Base-by-base conservation (phyloP, 2,797 vertebrate genomes). In the Pseudomugil gertrudae region DNA sequence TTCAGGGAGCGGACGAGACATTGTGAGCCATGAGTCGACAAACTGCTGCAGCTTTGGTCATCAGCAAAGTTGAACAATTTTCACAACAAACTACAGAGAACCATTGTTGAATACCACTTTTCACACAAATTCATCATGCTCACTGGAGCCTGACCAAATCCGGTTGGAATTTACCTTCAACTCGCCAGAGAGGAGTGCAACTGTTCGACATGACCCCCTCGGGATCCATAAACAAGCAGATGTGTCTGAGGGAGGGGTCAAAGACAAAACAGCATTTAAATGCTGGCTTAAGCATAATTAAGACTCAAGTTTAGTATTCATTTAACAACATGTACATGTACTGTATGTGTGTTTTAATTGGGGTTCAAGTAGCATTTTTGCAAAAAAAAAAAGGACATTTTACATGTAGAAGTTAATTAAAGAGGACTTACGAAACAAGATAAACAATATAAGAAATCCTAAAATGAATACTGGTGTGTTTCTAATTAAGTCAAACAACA, bases 151-250 rank as follows among this genome's bases (percentile, higher is more conserved):
- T 60, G 67, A 81, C 79, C 40, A 56, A 66, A 78, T 84, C 75
- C 26, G 21, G 53, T 60, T 63, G 57, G 68, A 83, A 60, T 77
- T 80, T 77, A 83, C 81, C 73, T 78, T 74, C 36, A 80, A 75
- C 32, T 80, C 78, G 63, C 26, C 61, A 65, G 82, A 80, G 76
- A 81, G 50, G 5, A 43, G 33, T 4, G 40, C 9, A 57, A 50
- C 53, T 32, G 50, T 76, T 85, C n/a, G 23, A 38, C 35, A 35
- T 0, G 53, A 33, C 15, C 50, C 81, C 74, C 73, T 1, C 11
- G 78, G 60, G 83, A 40, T 45, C 47, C 35, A 19, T 87, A 58
- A 87, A 68, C 33, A 45, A 81, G 50, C 83, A 88, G 72, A 87
- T 86, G 84, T 87, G 81, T 76, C 50, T 26, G 52, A 66, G 65